These are phyloP conservation scores for Lagopus muta DNA, from an alignment of 2,113 vertebrate genomes.

Conservation along the genomic window DNA sequence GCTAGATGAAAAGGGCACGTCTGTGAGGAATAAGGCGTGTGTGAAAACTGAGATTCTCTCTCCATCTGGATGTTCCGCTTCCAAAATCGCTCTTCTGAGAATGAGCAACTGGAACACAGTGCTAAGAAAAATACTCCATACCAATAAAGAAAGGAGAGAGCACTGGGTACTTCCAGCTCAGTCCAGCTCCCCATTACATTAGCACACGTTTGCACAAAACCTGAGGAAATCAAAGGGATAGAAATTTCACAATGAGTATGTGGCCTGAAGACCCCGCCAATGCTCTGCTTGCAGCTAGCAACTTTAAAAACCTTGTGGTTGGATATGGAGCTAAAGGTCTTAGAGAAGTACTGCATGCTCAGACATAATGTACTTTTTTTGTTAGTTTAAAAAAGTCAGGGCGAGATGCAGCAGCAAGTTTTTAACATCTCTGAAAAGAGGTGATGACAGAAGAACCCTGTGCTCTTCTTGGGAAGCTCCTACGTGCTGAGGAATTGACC, in stretches of 20 bases:
- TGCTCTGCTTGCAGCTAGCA: neutral
- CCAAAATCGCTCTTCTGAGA: neutral
- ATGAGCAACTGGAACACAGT: neutral
- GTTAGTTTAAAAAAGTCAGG: neutral
- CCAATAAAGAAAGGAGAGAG: neutral
- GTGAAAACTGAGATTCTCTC: neutral
- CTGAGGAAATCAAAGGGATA: neutral
- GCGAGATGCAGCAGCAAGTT: neutral
- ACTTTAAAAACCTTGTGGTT: neutral
- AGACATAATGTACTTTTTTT: neutral
- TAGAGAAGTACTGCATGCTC: neutral
- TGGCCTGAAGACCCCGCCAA: neutral
- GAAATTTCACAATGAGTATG: neutral
- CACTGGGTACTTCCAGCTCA: neutral
- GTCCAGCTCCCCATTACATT: neutral
- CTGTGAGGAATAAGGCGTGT: neutral
- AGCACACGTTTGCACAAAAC: neutral
- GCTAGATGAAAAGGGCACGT: neutral
- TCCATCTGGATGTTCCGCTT: neutral
- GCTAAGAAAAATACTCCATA: neutral
- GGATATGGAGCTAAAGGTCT: neutral
- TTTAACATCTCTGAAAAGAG: neutral
- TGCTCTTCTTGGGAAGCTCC: neutral
- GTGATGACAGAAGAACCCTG: neutral
- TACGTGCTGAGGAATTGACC: fast-evolving